Evolutionary conservation across 2,888 invertebrate species (phyloP).

Genomic region (Scaeva pyrastri): DNA sequence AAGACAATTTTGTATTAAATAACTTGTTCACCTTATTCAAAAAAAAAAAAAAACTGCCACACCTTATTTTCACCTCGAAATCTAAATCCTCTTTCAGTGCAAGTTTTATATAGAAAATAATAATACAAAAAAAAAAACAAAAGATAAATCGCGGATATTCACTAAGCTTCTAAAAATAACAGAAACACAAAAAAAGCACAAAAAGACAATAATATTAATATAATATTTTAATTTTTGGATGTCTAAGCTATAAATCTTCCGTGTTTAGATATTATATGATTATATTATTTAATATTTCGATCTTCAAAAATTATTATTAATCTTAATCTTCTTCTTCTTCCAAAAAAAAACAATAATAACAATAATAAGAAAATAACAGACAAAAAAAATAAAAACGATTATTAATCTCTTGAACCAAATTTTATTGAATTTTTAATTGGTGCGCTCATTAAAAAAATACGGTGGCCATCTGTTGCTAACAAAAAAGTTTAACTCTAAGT

Average conservation of each 20-base stretch:
- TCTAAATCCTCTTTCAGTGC: not conserved
- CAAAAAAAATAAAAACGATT: not conserved
- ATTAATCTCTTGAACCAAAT: slow-evolving; percentile 41
- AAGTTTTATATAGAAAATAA: not conserved
- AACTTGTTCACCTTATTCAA: not conserved
- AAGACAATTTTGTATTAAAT: too few species aligned
- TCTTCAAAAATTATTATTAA: slow-evolving; percentile 23
- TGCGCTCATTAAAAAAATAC: slow-evolving; percentile 29
- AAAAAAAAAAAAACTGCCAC: slow-evolving; percentile 4
- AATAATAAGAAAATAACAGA: too few species aligned
- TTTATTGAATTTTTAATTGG: slow-evolving; percentile 38
- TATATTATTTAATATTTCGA: slow-evolving; percentile 3
- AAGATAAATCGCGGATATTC: not conserved
- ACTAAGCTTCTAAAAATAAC: not conserved
- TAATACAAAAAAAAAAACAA: slow-evolving; percentile 10
- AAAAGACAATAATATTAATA: too few species aligned
- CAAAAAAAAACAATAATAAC: not conserved
- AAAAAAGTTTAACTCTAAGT: too few species aligned
- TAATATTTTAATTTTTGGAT: slow-evolving; percentile 1
- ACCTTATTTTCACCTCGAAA: slow-evolving; percentile 3
- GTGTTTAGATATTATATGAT: slow-evolving; percentile 15
- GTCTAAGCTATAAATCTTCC: slow-evolving; percentile 9
- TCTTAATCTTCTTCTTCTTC: slow-evolving; percentile 17
- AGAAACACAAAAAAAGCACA: not conserved
- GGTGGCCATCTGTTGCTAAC: slow-evolving; percentile 9